Conservation (phyloP, 2,888 invertebrate genomes). For the Acanthosepion lycidas region DNA sequence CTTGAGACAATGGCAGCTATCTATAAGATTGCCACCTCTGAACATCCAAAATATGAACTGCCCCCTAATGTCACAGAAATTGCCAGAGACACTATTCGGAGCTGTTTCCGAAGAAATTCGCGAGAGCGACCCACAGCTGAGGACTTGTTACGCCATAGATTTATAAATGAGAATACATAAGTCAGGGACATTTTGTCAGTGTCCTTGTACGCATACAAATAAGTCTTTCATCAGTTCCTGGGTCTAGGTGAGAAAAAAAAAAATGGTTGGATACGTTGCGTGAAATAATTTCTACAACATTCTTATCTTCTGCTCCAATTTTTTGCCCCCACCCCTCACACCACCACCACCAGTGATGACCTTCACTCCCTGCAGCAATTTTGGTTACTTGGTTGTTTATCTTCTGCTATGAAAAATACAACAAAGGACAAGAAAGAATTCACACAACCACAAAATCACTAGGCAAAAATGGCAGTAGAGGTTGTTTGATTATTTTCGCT, state of each 20-base stretch:
- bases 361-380: neutral
- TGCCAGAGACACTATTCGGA: slow-evolving; percentile 67
- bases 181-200: neutral
- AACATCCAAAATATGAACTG: slow-evolving; percentile 70
- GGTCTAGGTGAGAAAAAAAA: neutral
- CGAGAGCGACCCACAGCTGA: slow-evolving; percentile 69
- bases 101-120: slow-evolving; percentile 66
- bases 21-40: slow-evolving; percentile 73
- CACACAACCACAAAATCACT: neutral
- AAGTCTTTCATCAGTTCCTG: slow-evolving; percentile 42
- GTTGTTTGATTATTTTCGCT: slow-evolving; percentile 33
- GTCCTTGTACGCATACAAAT: slow-evolving; percentile 23
- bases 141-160: slow-evolving; percentile 64
- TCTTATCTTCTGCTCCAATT: neutral
- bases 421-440: neutral
- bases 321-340: neutral
- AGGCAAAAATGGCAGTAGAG: neutral
- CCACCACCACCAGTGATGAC: neutral
- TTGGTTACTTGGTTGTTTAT: neutral
- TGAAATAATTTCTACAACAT: slow-evolving; percentile 44
- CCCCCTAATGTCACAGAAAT: slow-evolving; percentile 62
- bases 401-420: neutral
- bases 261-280: slow-evolving; percentile 38
- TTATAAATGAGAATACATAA: slow-evolving; percentile 48
- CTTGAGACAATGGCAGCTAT: slow-evolving; percentile 75